Percentiles rank a stretch among this genome's conserved stretches.
These are phyloP conservation scores for Bufo gargarizans DNA, from an alignment of 2,113 vertebrate genomes.

Conservation along the genomic window DNA sequence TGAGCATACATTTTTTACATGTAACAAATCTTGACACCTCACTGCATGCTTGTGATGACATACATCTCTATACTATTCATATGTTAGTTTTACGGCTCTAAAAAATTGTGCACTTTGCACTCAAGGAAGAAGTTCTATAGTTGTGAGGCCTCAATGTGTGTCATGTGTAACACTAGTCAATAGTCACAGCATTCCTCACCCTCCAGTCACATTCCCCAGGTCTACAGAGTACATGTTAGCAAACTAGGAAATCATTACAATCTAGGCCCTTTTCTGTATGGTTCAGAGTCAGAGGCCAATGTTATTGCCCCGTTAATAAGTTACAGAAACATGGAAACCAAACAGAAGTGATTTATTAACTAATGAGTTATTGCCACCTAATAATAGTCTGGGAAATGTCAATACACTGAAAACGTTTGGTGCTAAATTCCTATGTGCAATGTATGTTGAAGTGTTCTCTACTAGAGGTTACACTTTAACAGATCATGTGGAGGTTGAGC, in stretches of 20 bases:
- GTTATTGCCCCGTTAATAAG: constrained; percentile 17
- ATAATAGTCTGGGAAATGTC: constrained; percentile 23
- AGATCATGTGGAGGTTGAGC: background rate
- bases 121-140: background rate
- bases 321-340: constrained; percentile 16
- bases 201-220: constrained; percentile 31
- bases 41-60: background rate
- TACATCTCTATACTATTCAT: background rate
- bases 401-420: constrained; percentile 12
- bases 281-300: background rate
- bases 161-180: constrained; percentile 32
- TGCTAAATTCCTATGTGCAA: constrained; percentile 10
- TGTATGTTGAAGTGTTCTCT: background rate
- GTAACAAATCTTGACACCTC: background rate
- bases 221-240: constrained; percentile 19
- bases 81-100: background rate
- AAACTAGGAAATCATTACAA: constrained; percentile 3
- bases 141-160: background rate
- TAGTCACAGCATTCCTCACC: constrained; percentile 36
- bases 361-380: constrained; percentile 19
- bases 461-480: background rate
- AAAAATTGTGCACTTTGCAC: background rate
- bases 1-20: no score
- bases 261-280: no score
- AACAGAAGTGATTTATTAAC: constrained; percentile 38